Evolutionary conservation across 2,113 vertebrate genomes (phyloP).

Genomic region (Oncorhynchus tshawytscha): DNA sequence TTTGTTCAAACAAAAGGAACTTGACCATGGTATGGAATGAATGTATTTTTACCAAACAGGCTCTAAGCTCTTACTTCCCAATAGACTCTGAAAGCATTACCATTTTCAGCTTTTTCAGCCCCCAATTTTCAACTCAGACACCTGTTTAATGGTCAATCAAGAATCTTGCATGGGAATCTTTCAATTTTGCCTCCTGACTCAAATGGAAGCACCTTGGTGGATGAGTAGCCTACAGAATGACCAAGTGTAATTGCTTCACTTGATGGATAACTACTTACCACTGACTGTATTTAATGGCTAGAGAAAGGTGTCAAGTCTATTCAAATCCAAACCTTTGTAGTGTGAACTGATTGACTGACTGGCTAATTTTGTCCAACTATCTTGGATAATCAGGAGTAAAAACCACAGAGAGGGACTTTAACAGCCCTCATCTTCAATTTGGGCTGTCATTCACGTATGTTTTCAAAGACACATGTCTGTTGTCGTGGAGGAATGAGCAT

Average conservation of each 20-base stretch:
- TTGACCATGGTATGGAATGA: neutral
- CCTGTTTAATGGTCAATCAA: neutral
- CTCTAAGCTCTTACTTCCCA: neutral
- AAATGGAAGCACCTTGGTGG: too few species aligned
- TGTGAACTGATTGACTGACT: neutral
- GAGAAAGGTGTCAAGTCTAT: neutral
- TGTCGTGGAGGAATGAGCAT: constrained; percentile 15
- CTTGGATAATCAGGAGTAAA: neutral
- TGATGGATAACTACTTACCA: neutral
- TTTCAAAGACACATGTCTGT: neutral
- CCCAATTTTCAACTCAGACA: neutral
- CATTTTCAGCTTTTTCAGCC: neutral
- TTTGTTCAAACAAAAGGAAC: neutral
- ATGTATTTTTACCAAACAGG: neutral
- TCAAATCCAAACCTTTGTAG: neutral
- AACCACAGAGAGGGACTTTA: neutral
- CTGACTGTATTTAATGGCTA: neutral
- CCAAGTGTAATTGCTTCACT: neutral
- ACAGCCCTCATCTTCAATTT: neutral
- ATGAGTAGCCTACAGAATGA: too few species aligned
- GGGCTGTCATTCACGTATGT: neutral
- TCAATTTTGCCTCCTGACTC: neutral
- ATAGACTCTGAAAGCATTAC: neutral
- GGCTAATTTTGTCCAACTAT: neutral
- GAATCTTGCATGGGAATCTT: neutral